Evolutionary conservation across 2,113 vertebrate genomes (phyloP), one percentile per base, ranked within the genome.

Genomic region (Acanthochromis polyacanthus): DNA sequence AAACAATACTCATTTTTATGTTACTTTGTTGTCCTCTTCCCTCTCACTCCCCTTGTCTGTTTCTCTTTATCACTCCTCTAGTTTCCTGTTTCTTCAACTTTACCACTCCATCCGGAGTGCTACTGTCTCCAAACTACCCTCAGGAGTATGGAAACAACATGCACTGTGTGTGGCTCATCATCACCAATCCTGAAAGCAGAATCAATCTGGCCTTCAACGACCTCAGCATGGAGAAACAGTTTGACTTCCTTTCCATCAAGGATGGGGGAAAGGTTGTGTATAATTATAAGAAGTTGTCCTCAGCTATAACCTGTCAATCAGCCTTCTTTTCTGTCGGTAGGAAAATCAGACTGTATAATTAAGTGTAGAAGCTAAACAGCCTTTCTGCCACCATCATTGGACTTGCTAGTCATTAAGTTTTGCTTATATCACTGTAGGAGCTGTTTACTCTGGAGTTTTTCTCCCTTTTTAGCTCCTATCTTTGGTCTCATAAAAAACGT

Each of bases 61-160:
- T 7, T 83, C 19, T 72, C 43, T 78, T 22, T 32, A 36, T 80
- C 28, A 14, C 64, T 10, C 32, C 22, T 57, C 25, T 56, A 95
- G 95, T 99, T 88, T 99, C 98, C 83, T 99, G 98, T 91, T 99
- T 99, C 92, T 99, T 99, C 95, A 99, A 99, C 93, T 99, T 99
- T 90, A 99, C 98, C 83, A 98, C 96, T 78, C 97, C 98, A 0
- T 96, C 97, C 1, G 98, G 98, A 32, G 94, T 95, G 7, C 95
- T 99, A 82, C 94, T 99, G 71, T 99, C 98, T 0, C 98, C 98
- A 1, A 99, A 98, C 93, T 99, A 99, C 92, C 98, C 98, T 0
- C 97, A 99, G 68, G 98, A 99, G 88, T 99, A 99, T 0, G 96
- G 98, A 1, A 99, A 98, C 95, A 97, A 98, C 90, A 95, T 99